phyloP scores from a whole-genome alignment of 2,888 invertebrate species.

The Mystacides longicornis region DNA sequence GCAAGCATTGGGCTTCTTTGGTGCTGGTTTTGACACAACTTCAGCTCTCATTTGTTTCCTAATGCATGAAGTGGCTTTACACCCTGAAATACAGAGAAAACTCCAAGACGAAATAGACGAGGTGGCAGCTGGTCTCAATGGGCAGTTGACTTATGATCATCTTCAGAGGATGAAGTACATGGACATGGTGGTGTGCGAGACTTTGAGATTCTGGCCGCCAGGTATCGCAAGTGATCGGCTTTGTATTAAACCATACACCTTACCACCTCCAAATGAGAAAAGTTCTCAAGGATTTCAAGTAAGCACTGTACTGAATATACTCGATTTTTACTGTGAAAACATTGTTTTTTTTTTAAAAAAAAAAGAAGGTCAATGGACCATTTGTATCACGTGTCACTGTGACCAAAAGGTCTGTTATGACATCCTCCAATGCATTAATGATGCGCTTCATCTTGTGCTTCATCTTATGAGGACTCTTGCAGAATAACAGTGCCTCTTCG shows the following conservation, averaged over 20 bases:
- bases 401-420: too few relatives aligned
- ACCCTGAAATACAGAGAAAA: constrained; percentile 34
- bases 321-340: too few relatives aligned
- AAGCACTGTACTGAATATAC: too few relatives aligned
- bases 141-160: constrained; percentile 43
- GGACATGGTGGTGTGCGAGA: constrained; percentile 23
- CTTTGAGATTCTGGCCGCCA: constrained; percentile 30
- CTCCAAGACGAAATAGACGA: constrained; percentile 45
- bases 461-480: too few relatives aligned
- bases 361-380: too few relatives aligned
- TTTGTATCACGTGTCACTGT: too few relatives aligned
- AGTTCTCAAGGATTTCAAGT: background rate
- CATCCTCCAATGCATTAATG: too few relatives aligned
- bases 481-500: too few relatives aligned
- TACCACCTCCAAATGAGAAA: constrained; percentile 4
- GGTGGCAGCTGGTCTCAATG: constrained; percentile 36
- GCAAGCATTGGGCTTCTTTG: constrained; percentile 34
- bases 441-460: too few relatives aligned
- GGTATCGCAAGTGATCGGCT: constrained; percentile 29
- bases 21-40: constrained; percentile 35
- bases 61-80: constrained; percentile 33
- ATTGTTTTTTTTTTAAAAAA: too few relatives aligned
- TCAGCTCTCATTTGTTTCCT: constrained; percentile 33
- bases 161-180: constrained; percentile 48
- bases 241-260: constrained; percentile 31